Base-by-base conservation (phyloP, 2,797 vertebrate species). In the Gastrophryne carolinensis region DNA sequence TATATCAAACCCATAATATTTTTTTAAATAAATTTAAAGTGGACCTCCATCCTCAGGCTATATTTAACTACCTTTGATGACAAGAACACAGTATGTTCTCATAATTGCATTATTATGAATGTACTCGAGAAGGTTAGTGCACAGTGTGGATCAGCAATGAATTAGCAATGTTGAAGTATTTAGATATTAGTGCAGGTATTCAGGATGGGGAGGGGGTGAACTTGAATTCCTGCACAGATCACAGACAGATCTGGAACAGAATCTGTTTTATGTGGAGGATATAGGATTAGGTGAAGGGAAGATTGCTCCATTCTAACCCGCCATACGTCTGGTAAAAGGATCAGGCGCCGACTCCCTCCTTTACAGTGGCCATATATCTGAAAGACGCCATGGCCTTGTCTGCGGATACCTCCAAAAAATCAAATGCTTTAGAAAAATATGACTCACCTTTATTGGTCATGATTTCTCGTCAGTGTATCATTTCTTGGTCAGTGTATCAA, bases 201-300 rank as follows among this genome's bases (percentile, higher is more conserved):
- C 10, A 21, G 41, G 63, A 26, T 21, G n/a, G 26, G 41, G 26
- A 35, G n/a, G 13, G 39, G 5, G 37, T 17, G 73, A 58, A 63
- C 47, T 17, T 47, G 39, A 77, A 77, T 77, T 77, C 74, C 74
- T 71, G 27, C 2, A n/a, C 74, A 64, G 74, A 77, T 77, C 65
- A 58, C 67, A 77, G 35, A 77, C 74, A 77, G 67, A 77, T 54
- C 26, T 49, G 24, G 13, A 54, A 24, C 58, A 13, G 74, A 77
- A 77, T 77, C 57, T 37, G 35, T 63, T 32, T 56, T 49, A 44
- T 21, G 32, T 62, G 26, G 26, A 39, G 58, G 30, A 57, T 44
- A 71, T 52, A 71, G 74, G 74, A 71, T 77, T 77, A 71, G 60
- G 60, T 77, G 67, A 61, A 77, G 44, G n/a, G n/a, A 71, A 37